Evolutionary conservation across 2,888 invertebrate genomes (phyloP), one percentile per base, ranked within the genome.

Genomic region (Stenodema calcarata): DNA sequence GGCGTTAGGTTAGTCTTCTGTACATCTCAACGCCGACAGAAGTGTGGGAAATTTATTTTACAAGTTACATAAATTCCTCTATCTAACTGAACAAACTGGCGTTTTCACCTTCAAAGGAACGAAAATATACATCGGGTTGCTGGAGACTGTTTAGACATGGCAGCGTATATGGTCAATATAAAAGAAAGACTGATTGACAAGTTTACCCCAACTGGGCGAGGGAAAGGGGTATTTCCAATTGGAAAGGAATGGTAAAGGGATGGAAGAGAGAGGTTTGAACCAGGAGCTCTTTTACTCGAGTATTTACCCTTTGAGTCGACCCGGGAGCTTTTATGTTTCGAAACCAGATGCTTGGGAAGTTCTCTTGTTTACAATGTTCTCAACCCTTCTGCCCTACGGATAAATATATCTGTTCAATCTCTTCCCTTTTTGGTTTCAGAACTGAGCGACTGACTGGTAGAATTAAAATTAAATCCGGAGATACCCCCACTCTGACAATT

Each of bases 101-200:
- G 42, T 78, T 44, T 42, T 69, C 35, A 70, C 70, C 70, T 82
- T 82, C 82, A 82, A 82, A 70, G 82, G 27, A 82, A 69, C 69
- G 23, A 82, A 82, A 82, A 82, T 82, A 82, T 82, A 82, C 82
- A 82, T 54, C 69, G 70, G 62, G 82, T n/a, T 82, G 28, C 62
- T 82, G 18, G 35, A n/a, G 23, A 27, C 54, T 82, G 82, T 82
- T 82, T 82, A 82, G 69, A 35, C 44, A 27, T 42, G 62, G 30
- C 35, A 69, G 42, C 70, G 82, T 54, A 82, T 82, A 82, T 82
- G 82, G 75, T 84, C 76, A 84, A 84, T 84, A 84, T 42, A 84
- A 84, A 84, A 75, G 82, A 41, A 28, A 11, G 44, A 44, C 83
- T 84, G 84, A 84, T 75, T 84, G 84, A 84, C 84, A 84, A 75